Evolutionary conservation across 2,888 invertebrate genomes (phyloP).

Genomic region (Chromoteleia sp.): DNA sequence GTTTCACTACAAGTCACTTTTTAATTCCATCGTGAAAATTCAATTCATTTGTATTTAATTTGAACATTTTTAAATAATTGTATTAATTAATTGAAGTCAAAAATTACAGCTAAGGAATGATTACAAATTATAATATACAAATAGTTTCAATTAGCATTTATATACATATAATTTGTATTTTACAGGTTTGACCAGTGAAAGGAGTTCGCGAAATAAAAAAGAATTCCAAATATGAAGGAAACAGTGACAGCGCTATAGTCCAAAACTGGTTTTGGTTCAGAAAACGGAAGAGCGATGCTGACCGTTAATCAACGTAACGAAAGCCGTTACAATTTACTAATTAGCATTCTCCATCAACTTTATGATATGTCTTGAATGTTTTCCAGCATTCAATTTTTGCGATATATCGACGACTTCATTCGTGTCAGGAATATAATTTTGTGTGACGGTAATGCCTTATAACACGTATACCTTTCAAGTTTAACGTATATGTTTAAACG

Average conservation of each 20-base stretch:
- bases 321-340: constrained; percentile 7
- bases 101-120: not conserved
- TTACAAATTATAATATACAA: not conserved
- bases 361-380: constrained; percentile 8
- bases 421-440: constrained; percentile 5
- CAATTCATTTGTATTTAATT: too few species aligned
- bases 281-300: constrained; percentile 3
- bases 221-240: not conserved
- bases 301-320: constrained; percentile 12
- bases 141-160: too few species aligned
- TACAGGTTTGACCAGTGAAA: constrained; percentile 11
- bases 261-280: not conserved
- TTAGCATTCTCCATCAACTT: constrained; percentile 12
- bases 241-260: constrained; percentile 3
- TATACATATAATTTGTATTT: not conserved
- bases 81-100: too few species aligned
- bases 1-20: too few species aligned
- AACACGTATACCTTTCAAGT: too few species aligned
- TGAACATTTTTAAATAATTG: too few species aligned
- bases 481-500: too few species aligned
- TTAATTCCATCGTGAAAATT: too few species aligned
- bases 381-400: not conserved
- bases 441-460: not conserved
- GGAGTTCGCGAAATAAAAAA: not conserved
- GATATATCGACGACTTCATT: not conserved